Percentiles rank a stretch among this genome's conserved stretches.
phyloP scores from a whole-genome alignment of 35 echinoderm and acorn worm genomes.

The Heliocidaris erythrogramma region DNA sequence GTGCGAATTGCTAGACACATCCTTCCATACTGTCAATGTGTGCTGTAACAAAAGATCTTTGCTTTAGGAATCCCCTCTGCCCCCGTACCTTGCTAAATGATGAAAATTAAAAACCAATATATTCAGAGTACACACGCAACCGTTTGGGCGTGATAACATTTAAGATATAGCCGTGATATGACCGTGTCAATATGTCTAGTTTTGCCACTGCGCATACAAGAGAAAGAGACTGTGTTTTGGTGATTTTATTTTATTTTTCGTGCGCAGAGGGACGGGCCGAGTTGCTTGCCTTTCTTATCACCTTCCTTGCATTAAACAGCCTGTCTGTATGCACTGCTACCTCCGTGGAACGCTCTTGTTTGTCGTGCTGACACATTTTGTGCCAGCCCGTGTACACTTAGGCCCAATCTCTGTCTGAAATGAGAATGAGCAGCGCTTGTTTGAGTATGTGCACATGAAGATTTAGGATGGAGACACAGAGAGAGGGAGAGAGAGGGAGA shows the following conservation, averaged over 20 bases:
- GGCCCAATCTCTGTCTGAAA: conserved; percentile 6
- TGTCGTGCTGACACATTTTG: conserved; percentile 18
- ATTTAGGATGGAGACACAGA: not conserved
- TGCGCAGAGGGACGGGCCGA: not conserved
- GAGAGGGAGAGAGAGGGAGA: conserved; percentile 21
- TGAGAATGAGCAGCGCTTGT: not conserved
- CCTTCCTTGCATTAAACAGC: conserved; percentile 29
- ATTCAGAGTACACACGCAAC: not conserved
- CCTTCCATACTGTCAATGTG: not conserved
- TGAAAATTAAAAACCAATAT: conserved; percentile 44
- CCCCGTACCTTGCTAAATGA: conserved; percentile 11
- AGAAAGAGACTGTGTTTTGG: not conserved
- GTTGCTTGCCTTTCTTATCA: conserved; percentile 42
- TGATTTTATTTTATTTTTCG: not conserved
- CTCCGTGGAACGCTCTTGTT: not conserved
- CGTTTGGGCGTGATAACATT: conserved; percentile 12
- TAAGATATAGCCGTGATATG: conserved; percentile 37
- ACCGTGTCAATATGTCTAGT: conserved; percentile 11
- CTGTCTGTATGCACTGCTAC: not conserved
- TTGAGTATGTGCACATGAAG: conserved; percentile 5
- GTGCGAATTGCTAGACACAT: not conserved
- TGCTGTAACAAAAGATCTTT: conserved; percentile 21
- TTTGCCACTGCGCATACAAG: not conserved
- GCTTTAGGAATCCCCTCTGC: not conserved
- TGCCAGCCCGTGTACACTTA: conserved; percentile 21